Conservation (phyloP, 2,797 vertebrate species). For the Falco naumanni region DNA sequence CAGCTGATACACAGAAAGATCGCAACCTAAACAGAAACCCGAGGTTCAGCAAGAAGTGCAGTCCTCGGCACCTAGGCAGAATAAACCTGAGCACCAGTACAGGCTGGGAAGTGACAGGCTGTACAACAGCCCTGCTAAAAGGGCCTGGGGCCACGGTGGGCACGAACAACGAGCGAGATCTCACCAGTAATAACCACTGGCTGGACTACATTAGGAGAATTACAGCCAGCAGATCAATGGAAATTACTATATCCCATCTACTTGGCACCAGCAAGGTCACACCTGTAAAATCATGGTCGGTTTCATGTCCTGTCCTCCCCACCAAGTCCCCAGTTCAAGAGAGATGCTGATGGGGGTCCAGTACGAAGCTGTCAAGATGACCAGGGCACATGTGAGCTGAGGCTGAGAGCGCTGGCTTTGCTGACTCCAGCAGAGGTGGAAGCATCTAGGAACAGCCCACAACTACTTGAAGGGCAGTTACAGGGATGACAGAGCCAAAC, state of each 20-base stretch:
- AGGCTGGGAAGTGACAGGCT: not conserved
- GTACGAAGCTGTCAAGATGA: not conserved
- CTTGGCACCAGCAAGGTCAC: not conserved
- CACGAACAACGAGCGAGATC: not conserved
- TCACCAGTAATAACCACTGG: not conserved
- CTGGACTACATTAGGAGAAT: not conserved
- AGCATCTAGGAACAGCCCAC: not conserved
- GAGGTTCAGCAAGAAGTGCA: not conserved
- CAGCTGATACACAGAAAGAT: rapidly evolving
- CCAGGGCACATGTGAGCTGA: not conserved
- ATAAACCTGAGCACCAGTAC: not conserved
- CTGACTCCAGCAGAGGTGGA: not conserved
- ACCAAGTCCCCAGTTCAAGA: not conserved
- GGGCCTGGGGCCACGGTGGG: not conserved
- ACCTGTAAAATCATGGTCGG: not conserved
- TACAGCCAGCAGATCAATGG: not conserved
- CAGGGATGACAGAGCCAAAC: not conserved
- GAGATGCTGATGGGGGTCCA: not conserved
- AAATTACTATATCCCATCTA: not conserved
- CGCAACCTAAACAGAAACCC: not conserved
- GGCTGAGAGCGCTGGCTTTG: not conserved
- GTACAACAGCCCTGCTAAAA: not conserved
- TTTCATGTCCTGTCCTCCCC: not conserved
- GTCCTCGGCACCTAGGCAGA: not conserved
- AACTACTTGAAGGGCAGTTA: not conserved